Percentiles rank a stretch among this genome's conserved stretches.
Conservation (phyloP, 2,888 invertebrate genomes). For the Polydrusus cervinus region DNA sequence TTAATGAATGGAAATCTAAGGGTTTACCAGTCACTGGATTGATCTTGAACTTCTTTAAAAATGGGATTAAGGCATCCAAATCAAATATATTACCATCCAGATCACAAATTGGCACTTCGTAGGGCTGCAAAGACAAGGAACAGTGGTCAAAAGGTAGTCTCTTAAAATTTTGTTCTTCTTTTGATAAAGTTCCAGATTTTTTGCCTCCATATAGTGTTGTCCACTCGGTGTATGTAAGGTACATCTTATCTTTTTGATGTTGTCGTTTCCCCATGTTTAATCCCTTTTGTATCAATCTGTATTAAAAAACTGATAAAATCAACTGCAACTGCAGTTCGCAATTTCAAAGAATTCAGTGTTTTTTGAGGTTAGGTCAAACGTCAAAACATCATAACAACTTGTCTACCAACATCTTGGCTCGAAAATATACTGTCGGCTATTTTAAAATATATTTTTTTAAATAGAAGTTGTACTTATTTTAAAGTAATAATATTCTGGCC, state of each 20-base stretch:
- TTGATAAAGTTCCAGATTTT: slow-evolving; percentile 75
- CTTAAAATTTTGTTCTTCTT: slow-evolving; percentile 88
- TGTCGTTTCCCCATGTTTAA: slow-evolving; percentile 89
- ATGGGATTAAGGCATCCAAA: slow-evolving; percentile 88
- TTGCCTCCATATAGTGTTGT: slow-evolving; percentile 93
- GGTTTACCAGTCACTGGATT: slow-evolving; percentile 96
- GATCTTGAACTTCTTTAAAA: slow-evolving; percentile 91
- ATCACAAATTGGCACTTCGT: slow-evolving; percentile 93
- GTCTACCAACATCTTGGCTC: slow-evolving; percentile 17
- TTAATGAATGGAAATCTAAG: slow-evolving; percentile 85
- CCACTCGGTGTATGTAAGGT: slow-evolving; percentile 92
- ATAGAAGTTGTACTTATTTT: neutral
- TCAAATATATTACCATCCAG: slow-evolving; percentile 94
- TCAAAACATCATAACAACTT: slow-evolving; percentile 47
- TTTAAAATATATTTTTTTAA: neutral
- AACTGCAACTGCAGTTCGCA: neutral
- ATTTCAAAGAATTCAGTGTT: too few species aligned
- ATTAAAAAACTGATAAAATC: neutral
- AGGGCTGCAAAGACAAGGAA: slow-evolving; percentile 92
- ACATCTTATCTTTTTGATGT: slow-evolving; percentile 97
- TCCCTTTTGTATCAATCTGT: neutral
- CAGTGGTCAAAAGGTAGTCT: slow-evolving; percentile 95
- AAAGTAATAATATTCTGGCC: neutral
- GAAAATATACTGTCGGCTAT: slow-evolving; percentile 2
- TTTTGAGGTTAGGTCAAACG: slow-evolving; percentile 51